Percentiles rank a stretch among this genome's conserved stretches.
These are phyloP conservation scores for Saturnia japonica DNA, from an alignment of 2,888 invertebrate species.

Conservation along the genomic window DNA sequence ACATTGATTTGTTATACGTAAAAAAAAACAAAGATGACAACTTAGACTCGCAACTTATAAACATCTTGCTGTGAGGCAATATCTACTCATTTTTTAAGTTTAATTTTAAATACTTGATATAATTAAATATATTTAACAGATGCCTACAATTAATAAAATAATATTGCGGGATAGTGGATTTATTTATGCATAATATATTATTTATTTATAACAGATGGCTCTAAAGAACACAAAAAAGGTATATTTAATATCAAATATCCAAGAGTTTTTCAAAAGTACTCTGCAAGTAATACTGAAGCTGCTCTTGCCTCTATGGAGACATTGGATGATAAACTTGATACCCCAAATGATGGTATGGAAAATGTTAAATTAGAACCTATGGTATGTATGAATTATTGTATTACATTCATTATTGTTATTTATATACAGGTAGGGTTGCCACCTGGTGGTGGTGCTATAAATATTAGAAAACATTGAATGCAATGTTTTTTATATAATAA, in stretches of 20 bases:
- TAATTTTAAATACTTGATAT: neutral
- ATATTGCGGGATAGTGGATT: neutral
- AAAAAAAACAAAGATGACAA: too few species aligned
- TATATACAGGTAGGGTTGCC: neutral
- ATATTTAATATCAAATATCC: constrained; percentile 66
- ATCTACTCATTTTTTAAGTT: constrained; percentile 19
- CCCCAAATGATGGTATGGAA: constrained; percentile 88
- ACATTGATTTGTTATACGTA: too few species aligned
- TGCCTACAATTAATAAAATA: neutral
- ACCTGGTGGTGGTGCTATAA: neutral
- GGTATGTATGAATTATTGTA: constrained; percentile 40
- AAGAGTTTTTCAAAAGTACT: constrained; percentile 81
- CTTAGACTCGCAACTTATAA: too few species aligned
- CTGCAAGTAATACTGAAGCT: constrained; percentile 83
- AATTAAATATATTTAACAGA: neutral
- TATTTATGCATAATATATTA: neutral
- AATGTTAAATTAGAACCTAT: constrained; percentile 85
- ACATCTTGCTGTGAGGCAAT: too few species aligned
- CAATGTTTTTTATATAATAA: neutral
- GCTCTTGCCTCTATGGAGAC: constrained; percentile 92
- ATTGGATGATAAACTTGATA: constrained; percentile 87
- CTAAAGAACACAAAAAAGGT: constrained; percentile 41
- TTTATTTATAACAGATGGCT: constrained; percentile 41
- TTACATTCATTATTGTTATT: neutral
- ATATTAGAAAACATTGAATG: neutral